Base-by-base conservation (phyloP, 2,113 vertebrate species). In the Sebastes fasciatus region DNA sequence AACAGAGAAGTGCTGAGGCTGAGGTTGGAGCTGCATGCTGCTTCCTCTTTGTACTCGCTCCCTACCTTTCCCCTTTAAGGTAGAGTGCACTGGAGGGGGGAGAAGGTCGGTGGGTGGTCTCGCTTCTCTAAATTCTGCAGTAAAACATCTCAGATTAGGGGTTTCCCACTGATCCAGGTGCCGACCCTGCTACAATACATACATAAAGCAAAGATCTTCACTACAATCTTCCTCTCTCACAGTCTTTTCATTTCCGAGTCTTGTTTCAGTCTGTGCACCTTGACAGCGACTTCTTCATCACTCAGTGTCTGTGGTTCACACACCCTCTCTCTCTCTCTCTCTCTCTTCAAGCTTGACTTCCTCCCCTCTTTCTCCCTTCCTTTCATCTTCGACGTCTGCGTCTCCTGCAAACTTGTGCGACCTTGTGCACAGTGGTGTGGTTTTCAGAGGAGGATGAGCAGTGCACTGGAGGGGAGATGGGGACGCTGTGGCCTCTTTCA, bases 21-120 rank as follows among this genome's bases (percentile, higher is more conserved):
- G 45, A 78, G 60, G 55, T 51, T 3, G 11, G 11, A 11, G 26
- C 17, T 61, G 43, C 9, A 42, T 51, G 43, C 71, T 74, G 68
- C 87, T 93, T 91, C 87, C 88, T 90, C 82, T 74, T 86, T 89
- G 63, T 67, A 17, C 11, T 74, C 43, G 1, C 54, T 76, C 11
- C 11, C 79, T 84, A 23, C 64, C 58, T 77, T 75, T 46, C 62
- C 77, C 51, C 61, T 26, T n/a, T 12, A 73, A 4, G 52, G 13
- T 5, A 54, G 43, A 60, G 21, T 60, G 16, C 11, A 23, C 14
- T 60, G 46, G 40, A 80, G 64, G 75, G 73, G 70, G 74, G 19
- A n/a, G 16, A 5, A 61, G 9, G 5, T n/a, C 2, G 9, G 84
- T 89, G 81, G 83, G 79, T 80, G 90, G 80, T 86, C 85, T 82